Evolutionary conservation across 2,888 invertebrate species (phyloP).

Genomic region (Chrysolina americana): DNA sequence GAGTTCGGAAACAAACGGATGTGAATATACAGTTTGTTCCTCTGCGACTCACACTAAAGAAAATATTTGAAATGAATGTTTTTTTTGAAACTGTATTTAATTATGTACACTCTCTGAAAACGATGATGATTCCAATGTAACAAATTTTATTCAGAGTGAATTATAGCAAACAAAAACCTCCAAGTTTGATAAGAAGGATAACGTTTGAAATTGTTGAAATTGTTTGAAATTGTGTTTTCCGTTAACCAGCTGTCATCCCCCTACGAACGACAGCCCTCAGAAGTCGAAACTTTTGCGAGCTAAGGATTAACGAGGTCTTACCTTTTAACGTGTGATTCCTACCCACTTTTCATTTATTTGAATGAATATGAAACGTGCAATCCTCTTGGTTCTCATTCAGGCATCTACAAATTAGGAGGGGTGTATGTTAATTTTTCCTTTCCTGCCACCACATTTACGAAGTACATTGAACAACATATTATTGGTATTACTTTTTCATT

Average conservation of each 20-base stretch:
- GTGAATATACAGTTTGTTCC: neutral
- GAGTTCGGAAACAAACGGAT: neutral
- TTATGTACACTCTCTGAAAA: too few species aligned
- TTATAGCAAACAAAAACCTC: neutral
- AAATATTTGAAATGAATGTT: too few species aligned
- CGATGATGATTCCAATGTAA: neutral
- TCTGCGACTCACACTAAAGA: too few species aligned
- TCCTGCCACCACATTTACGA: conserved; percentile 10
- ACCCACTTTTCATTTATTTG: conserved; percentile 8
- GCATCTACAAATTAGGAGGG: conserved; percentile 11
- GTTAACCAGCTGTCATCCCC: too few species aligned
- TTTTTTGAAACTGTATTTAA: too few species aligned
- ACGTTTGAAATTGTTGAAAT: too few species aligned
- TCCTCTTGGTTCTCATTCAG: conserved; percentile 10
- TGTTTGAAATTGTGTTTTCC: too few species aligned
- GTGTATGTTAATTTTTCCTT: conserved; percentile 10
- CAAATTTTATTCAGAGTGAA: neutral
- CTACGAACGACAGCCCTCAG: too few species aligned
- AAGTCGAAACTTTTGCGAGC: too few species aligned
- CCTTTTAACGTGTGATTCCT: too few species aligned
- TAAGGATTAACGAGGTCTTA: too few species aligned
- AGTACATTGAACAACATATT: conserved; percentile 10
- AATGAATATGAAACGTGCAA: conserved; percentile 14
- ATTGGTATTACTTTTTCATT: conserved; percentile 2
- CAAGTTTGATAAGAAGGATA: neutral